Evolutionary conservation across 2,797 vertebrate genomes (phyloP).

Genomic region (Notolabrus celidotus): DNA sequence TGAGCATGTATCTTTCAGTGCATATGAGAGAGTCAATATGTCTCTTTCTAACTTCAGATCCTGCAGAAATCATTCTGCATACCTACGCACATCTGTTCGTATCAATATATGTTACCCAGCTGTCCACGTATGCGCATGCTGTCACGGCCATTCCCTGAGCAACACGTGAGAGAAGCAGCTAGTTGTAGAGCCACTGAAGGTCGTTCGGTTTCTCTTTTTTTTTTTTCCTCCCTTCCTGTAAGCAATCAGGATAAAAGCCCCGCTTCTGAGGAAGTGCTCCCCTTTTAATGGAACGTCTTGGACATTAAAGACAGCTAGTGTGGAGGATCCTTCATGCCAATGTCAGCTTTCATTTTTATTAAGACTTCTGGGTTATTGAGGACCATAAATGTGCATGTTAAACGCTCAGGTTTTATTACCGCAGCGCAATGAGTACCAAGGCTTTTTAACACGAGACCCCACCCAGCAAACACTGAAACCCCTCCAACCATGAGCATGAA

Average conservation of each 20-base stretch:
- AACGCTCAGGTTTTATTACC: conserved; percentile 83
- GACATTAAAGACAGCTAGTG: conserved; percentile 87
- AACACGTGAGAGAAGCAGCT: conserved; percentile 57
- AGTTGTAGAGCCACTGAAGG: conserved; percentile 82
- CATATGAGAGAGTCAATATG: conserved; percentile 5
- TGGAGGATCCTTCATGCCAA: conserved; percentile 86
- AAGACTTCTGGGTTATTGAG: conserved; percentile 89
- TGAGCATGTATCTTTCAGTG: conserved; percentile 42
- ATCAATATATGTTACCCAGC: conserved; percentile 12
- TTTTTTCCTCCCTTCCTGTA: conserved; percentile 82
- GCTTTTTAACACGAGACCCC: conserved; percentile 71
- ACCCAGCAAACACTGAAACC: conserved; percentile 61
- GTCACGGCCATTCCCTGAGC: conserved; percentile 38
- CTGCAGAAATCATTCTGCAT: conserved; percentile 18
- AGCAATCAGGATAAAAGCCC: conserved; percentile 92
- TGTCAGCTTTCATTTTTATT: conserved; percentile 90
- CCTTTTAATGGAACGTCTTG: conserved; percentile 88
- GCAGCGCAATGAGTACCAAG: conserved; percentile 63
- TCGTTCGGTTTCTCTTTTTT: conserved; percentile 73
- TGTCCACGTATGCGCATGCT: conserved; percentile 35
- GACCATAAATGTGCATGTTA: conserved; percentile 86
- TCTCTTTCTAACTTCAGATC: conserved; percentile 10
- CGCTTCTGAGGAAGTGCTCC: conserved; percentile 85
- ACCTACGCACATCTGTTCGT: conserved; percentile 7
- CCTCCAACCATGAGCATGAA: conserved; percentile 31